A percentile compares a stretch with the other conserved stretches of the same genome.
Evolutionary conservation across 2,888 invertebrate species (phyloP).

Genomic region (Xylota sylvarum): DNA sequence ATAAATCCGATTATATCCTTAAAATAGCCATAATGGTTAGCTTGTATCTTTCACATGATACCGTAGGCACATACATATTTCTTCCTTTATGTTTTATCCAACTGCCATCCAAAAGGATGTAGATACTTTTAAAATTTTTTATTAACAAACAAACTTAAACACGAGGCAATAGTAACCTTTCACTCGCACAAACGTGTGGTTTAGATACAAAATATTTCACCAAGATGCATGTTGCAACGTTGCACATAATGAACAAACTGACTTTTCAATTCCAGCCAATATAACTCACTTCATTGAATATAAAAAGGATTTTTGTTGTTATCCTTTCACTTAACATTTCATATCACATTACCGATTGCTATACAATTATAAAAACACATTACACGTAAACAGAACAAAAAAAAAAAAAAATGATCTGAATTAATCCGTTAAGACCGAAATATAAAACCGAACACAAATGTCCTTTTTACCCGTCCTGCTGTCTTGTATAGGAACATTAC

Average conservation of each 20-base stretch:
- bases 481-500: not conserved
- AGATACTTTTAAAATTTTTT: not conserved
- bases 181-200: not conserved
- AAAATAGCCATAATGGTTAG: constrained; percentile 17
- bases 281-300: constrained; percentile 22
- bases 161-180: not conserved
- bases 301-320: not conserved
- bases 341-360: constrained; percentile 33
- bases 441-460: constrained; percentile 44
- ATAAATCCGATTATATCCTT: constrained; percentile 66
- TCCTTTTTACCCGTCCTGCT: constrained; percentile 47
- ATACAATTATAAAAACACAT: constrained; percentile 10
- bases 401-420: constrained; percentile 21
- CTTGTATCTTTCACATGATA: constrained; percentile 11
- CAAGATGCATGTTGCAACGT: constrained; percentile 33
- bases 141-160: constrained; percentile 54
- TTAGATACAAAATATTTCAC: constrained; percentile 19
- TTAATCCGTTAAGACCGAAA: constrained; percentile 58
- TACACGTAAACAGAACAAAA: constrained; percentile 6
- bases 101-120: not conserved
- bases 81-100: not conserved
- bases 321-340: constrained; percentile 32
- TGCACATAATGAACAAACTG: not conserved
- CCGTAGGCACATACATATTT: not conserved
- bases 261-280: not conserved